phyloP scores from a whole-genome alignment of 2,888 invertebrate species.

The Tubulanus polymorphus region DNA sequence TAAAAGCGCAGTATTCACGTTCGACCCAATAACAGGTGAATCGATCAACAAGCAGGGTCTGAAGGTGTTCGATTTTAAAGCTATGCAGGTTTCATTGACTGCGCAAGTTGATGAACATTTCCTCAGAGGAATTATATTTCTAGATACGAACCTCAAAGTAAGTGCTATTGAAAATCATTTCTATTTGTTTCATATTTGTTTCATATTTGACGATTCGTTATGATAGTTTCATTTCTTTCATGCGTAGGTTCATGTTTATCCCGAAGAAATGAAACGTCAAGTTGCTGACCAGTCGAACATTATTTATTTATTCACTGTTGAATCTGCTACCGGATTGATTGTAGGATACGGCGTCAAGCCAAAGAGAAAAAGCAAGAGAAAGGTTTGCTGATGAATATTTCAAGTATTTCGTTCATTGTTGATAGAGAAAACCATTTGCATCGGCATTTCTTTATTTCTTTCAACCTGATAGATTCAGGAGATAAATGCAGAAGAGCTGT shows the following conservation, averaged over 20 bases:
- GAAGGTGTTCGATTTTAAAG: constrained; percentile 59
- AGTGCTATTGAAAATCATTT: too few relatives aligned
- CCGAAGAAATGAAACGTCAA: constrained; percentile 32
- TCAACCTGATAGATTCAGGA: too few relatives aligned
- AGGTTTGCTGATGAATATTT: too few relatives aligned
- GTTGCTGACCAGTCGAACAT: constrained; percentile 45
- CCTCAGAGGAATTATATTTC: constrained; percentile 72
- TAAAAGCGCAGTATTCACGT: constrained; percentile 62
- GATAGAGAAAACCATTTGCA: too few relatives aligned
- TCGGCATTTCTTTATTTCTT: constrained; percentile 21
- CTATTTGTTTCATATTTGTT: too few relatives aligned
- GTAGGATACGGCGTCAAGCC: constrained; percentile 62
- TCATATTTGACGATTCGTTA: too few relatives aligned
- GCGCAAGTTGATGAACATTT: constrained; percentile 64
- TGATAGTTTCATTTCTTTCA: background rate
- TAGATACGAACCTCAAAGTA: constrained; percentile 52
- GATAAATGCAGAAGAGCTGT: constrained; percentile 64
- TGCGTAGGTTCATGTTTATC: constrained; percentile 50
- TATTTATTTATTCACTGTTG: constrained; percentile 66
- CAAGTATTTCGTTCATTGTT: too few relatives aligned
- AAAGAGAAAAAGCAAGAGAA: too few relatives aligned
- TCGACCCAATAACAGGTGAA: constrained; percentile 88
- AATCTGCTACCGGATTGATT: constrained; percentile 60
- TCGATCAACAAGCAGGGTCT: constrained; percentile 27
- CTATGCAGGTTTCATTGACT: constrained; percentile 72